phyloP scores from a whole-genome alignment of 1,140 invertebrate species.

The Pectinophora gossypiella region DNA sequence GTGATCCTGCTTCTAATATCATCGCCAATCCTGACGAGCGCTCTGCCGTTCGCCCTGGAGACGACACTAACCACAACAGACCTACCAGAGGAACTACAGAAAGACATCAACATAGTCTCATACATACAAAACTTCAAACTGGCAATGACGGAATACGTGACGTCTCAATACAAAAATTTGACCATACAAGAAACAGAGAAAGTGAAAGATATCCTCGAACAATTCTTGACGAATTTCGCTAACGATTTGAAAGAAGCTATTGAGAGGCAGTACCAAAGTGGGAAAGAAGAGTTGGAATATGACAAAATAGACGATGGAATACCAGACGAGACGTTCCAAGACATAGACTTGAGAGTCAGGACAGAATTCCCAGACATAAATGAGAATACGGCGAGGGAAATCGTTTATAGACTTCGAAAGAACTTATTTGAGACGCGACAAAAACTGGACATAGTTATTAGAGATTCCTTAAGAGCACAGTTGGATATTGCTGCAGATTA shows the following conservation, averaged over 20 bases:
- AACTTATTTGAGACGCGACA: constrained; percentile 26
- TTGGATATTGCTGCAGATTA: background rate
- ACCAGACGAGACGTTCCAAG: constrained; percentile 27
- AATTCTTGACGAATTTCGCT: constrained; percentile 29
- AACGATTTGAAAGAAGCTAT: constrained; percentile 28
- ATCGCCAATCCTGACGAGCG: too few relatives aligned
- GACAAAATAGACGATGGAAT: constrained; percentile 28
- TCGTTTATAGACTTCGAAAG: constrained; percentile 27
- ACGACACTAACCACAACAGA: too few relatives aligned
- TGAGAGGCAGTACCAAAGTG: constrained; percentile 9
- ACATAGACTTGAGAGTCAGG: constrained; percentile 24
- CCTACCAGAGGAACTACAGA: background rate
- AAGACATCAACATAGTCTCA: background rate
- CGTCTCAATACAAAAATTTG: background rate
- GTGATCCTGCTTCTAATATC: too few relatives aligned
- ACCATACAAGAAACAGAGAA: background rate
- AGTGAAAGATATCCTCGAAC: constrained; percentile 1
- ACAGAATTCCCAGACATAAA: constrained; percentile 26
- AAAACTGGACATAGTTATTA: constrained; percentile 27
- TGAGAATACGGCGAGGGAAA: constrained; percentile 19
- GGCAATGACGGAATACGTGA: background rate
- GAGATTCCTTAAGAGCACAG: constrained; percentile 1
- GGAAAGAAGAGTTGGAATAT: constrained; percentile 1
- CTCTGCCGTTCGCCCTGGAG: too few relatives aligned
- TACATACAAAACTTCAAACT: background rate